Evolutionary conservation across 2,888 invertebrate species (phyloP), one percentile per base, ranked within the genome.

Genomic region (Polyommatus iphigenia): DNA sequence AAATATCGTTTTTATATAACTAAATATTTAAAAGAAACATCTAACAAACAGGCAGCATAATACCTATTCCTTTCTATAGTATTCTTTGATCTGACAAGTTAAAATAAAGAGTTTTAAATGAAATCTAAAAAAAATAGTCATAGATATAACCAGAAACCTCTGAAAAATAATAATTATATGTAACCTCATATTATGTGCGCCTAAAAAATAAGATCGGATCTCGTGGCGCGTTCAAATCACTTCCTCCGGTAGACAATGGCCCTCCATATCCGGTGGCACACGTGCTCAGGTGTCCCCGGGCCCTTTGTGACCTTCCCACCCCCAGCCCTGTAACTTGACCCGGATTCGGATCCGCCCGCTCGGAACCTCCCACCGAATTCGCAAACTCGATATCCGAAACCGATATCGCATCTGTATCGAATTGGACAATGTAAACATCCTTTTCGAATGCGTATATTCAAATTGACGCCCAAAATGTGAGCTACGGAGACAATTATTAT

Each of bases 171-270:
- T 8, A 67, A 67, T 67, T 67, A 67, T 78, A 78, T n/a, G n/a
- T n/a, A 57, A 57, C 62, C 77, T 78, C 24, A 80, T 76, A 78
- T 78, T 24, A 32, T 32, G 80, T 78, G 78, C 76, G 78, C 80
- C 81, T 81, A 80, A 85, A 90, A 91, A 89, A 89, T 88, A 89
- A 87, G 87, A 89, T 90, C 89, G 85, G 85, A 91, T 92, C 91
- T 90, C 89, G 87, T 86, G 88, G 87, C 87, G 89, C 90, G 90
- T 90, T 91, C 85, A 90, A 92, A 92, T 91, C 89, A 90, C 88
- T 93, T 93, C 93, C 93, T 93, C 89, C 86, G 87, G 86, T 86
- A 92, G 89, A 93, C 93, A 93, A 94, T 93, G 84, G 92, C 86
- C 85, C 85, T 86, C 85, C 86, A 87, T 91, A 93, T 94, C 93